Evolutionary conservation across 2,113 vertebrate species (phyloP).

Genomic region (Scomber colias): DNA sequence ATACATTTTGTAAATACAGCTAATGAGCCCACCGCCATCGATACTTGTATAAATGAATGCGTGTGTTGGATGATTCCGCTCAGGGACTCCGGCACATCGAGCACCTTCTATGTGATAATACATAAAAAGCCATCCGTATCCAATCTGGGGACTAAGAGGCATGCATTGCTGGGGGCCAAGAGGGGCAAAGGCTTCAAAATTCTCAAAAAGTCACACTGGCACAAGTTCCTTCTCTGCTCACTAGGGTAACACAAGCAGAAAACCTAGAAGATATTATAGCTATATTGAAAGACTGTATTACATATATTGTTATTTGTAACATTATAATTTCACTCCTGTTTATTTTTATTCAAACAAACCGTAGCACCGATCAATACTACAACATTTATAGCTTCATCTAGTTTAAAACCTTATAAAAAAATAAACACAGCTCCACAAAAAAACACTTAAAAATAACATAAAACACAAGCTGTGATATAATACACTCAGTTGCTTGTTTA

Average conservation of each 20-base stretch:
- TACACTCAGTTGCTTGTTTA: background rate
- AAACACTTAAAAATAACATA: background rate
- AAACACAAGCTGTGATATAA: background rate
- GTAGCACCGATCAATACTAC: background rate
- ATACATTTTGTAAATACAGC: constrained; percentile 38
- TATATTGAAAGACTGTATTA: constrained; percentile 1
- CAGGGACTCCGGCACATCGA: constrained; percentile 25
- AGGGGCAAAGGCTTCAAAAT: constrained; percentile 52
- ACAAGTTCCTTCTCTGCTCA: constrained; percentile 37
- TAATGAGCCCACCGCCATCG: constrained; percentile 25
- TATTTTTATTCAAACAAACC: background rate
- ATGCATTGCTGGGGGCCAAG: constrained; percentile 50
- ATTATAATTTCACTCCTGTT: constrained; percentile 1
- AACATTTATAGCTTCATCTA: constrained; percentile 1
- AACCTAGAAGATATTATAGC: constrained; percentile 13
- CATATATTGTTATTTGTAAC: background rate
- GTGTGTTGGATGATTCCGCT: constrained; percentile 47
- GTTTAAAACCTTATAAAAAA: too few relatives aligned
- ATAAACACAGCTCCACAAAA: background rate
- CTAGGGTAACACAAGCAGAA: background rate
- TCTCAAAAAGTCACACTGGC: constrained; percentile 48
- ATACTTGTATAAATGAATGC: constrained; percentile 33
- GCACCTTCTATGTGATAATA: constrained; percentile 63
- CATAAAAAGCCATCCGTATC: constrained; percentile 62
- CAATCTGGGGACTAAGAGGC: constrained; percentile 66